These are phyloP conservation scores for Cotesia congregata DNA, from an alignment of 2,888 invertebrate species.

Conservation along the genomic window DNA sequence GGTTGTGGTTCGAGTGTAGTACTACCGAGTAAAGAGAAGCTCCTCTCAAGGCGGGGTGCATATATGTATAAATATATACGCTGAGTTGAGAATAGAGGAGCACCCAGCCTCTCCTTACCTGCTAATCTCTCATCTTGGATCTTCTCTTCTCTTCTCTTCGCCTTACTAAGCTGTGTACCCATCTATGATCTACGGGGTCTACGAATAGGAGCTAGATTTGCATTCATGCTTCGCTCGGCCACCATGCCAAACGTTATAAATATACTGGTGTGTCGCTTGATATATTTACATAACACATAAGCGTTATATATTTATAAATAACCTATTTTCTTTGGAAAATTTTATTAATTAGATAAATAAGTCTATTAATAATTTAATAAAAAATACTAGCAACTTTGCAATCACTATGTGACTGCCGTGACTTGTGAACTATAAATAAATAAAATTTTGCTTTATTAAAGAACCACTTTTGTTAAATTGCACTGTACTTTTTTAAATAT, in stretches of 20 bases:
- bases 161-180: no score
- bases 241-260: conserved; percentile 31
- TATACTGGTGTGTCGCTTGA: not conserved
- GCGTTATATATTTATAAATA: no score
- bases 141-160: conserved; percentile 30
- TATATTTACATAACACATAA: not conserved
- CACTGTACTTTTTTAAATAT: no score
- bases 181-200: not conserved
- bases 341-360: no score
- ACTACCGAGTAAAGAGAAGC: conserved; percentile 14
- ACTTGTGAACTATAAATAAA: no score
- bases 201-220: conserved; percentile 36
- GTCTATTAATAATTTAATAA: no score
- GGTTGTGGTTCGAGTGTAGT: not conserved
- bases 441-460: no score
- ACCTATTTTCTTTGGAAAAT: no score
- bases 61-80: not conserved
- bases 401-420: no score
- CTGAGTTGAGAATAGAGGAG: not conserved
- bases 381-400: no score
- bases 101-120: conserved; percentile 57
- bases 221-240: conserved; percentile 37
- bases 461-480: no score
- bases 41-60: not conserved
- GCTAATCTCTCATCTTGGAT: conserved; percentile 66